Evolutionary conservation across 1,140 invertebrate genomes (phyloP).

Genomic region (Bombus sylvicola): DNA sequence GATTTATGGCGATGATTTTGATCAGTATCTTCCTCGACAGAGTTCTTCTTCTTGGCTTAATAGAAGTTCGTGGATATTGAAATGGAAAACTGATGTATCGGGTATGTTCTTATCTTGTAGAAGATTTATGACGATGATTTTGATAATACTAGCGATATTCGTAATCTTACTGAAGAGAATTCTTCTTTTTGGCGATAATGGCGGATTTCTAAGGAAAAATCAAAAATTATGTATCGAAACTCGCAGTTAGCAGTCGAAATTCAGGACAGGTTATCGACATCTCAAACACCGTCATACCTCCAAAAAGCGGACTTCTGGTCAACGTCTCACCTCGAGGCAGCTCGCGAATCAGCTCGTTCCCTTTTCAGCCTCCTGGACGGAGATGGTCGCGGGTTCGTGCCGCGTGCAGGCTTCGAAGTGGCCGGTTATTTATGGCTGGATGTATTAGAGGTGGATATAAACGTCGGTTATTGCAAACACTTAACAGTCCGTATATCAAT

Average conservation of each 20-base stretch:
- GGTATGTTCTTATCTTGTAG: not conserved
- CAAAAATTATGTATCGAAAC: too few species aligned
- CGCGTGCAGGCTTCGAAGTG: slow-evolving; percentile 73
- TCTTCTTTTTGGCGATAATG: not conserved
- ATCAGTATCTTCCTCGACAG: not conserved
- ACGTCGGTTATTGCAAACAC: slow-evolving; percentile 82
- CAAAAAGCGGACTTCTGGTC: slow-evolving; percentile 69
- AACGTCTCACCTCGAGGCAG: slow-evolving; percentile 65
- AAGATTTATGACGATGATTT: not conserved
- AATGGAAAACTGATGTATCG: not conserved
- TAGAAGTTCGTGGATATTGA: not conserved
- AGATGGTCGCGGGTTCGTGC: slow-evolving; percentile 36
- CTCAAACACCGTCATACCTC: not conserved
- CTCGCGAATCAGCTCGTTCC: slow-evolving; percentile 6
- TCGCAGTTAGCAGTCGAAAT: not conserved
- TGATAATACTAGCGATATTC: not conserved
- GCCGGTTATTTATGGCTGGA: slow-evolving; percentile 81
- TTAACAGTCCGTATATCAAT: slow-evolving; percentile 84
- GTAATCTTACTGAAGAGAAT: not conserved
- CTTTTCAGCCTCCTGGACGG: not conserved
- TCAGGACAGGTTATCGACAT: slow-evolving; percentile 7
- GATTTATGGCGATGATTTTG: not conserved
- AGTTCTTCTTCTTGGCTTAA: not conserved
- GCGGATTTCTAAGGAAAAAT: too few species aligned
- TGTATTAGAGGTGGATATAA: slow-evolving; percentile 82